Percentiles rank a stretch among this genome's conserved stretches.
These are phyloP conservation scores for Dendrocopos noguchii DNA, from an alignment of 2,113 vertebrate genomes.

Conservation along the genomic window DNA sequence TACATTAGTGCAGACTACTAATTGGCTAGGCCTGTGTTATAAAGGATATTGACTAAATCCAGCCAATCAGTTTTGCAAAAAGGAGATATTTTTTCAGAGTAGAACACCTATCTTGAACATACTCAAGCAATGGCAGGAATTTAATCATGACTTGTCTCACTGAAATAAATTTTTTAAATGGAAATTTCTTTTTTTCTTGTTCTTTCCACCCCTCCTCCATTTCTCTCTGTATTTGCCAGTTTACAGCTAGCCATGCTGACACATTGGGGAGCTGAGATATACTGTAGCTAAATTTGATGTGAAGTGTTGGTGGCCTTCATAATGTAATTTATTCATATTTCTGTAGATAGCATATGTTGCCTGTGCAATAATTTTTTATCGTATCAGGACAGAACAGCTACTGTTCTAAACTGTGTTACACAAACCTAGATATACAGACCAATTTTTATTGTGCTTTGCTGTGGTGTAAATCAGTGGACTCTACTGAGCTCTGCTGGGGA, in stretches of 20 bases:
- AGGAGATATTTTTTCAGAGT: neutral
- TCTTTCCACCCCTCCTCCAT: neutral
- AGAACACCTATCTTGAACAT: neutral
- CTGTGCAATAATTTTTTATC: conserved; percentile 65
- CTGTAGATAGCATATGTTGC: conserved; percentile 65
- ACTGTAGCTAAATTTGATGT: conserved; percentile 71
- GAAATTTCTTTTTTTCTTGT: neutral
- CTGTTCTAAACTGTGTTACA: conserved; percentile 49
- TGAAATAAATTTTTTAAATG: conserved; percentile 11
- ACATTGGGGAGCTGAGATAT: conserved; percentile 66
- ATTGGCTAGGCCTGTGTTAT: neutral
- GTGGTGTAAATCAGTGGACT: conserved; percentile 24
- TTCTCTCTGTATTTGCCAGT: conserved; percentile 55
- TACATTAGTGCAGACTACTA: neutral
- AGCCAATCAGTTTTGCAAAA: neutral
- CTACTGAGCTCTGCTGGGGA: conserved; percentile 15
- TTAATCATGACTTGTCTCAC: neutral
- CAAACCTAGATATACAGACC: conserved; percentile 42
- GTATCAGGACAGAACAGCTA: conserved; percentile 29
- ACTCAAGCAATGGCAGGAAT: neutral
- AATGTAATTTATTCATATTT: conserved; percentile 76
- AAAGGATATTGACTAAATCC: neutral
- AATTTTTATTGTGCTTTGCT: conserved; percentile 50
- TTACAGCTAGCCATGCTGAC: conserved; percentile 64
- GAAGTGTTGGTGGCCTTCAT: conserved; percentile 64